These are phyloP conservation scores for Crocuta crocuta DNA, from an alignment of 2,113 vertebrate species.

Conservation along the genomic window DNA sequence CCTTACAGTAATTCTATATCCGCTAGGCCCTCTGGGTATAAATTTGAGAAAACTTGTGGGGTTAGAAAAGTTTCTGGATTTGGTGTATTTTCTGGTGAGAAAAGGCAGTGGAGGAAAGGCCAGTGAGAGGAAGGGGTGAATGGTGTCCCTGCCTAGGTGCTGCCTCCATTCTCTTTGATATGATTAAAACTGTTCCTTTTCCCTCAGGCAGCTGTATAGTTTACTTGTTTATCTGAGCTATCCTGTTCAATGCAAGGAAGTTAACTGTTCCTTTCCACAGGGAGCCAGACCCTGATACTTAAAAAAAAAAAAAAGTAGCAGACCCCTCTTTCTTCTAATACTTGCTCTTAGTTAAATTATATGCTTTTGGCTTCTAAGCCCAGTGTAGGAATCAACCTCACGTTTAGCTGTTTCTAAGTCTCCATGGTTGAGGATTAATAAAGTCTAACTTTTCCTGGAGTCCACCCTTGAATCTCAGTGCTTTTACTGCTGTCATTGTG, in stretches of 20 bases:
- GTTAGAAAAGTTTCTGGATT: slow-evolving; percentile 36
- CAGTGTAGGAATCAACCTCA: background rate
- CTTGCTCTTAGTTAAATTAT: background rate
- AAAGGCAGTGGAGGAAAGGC: slow-evolving; percentile 22
- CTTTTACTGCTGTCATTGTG: background rate
- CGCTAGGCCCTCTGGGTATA: background rate
- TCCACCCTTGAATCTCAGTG: background rate
- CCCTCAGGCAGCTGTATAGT: background rate
- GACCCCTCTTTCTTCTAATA: background rate
- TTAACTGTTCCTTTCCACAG: background rate
- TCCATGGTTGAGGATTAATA: background rate
- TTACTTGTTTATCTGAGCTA: background rate
- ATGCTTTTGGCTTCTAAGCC: background rate
- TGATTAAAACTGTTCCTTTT: background rate
- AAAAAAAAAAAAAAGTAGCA: background rate
- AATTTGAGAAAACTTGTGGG: background rate
- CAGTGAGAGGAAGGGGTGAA: background rate
- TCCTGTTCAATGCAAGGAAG: background rate
- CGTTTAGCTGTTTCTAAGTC: background rate
- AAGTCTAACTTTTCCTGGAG: background rate
- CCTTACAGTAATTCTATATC: background rate
- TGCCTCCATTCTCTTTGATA: background rate
- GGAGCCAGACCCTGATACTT: background rate
- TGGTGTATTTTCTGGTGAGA: background rate
- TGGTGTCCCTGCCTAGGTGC: background rate